phyloP scores from a whole-genome alignment of 2,113 vertebrate species.

The Eurypyga helias region DNA sequence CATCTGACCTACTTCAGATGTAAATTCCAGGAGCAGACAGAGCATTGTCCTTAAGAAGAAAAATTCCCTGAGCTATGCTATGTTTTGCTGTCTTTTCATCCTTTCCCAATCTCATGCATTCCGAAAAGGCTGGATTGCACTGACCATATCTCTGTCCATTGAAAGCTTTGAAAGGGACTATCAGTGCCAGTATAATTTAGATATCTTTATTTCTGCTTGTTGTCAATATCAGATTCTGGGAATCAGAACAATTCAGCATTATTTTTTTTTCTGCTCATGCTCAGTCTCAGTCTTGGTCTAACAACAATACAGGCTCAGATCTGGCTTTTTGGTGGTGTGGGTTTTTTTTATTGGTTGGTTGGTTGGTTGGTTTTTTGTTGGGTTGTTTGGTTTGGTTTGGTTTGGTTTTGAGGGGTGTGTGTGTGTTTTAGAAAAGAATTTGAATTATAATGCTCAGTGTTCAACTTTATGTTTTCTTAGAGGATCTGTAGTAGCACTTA shows the following conservation, averaged over 20 bases:
- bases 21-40: background rate
- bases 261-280: background rate
- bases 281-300: rapidly evolving
- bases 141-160: background rate
- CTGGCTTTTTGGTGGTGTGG: too few relatives aligned
- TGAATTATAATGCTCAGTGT: background rate
- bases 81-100: background rate
- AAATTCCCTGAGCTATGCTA: background rate
- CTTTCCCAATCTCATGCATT: background rate
- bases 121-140: background rate
- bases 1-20: background rate
- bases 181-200: background rate
- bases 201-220: background rate
- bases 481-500: background rate
- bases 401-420: too few relatives aligned
- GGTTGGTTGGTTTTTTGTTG: too few relatives aligned
- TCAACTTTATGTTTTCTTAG: background rate
- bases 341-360: too few relatives aligned
- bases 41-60: background rate
- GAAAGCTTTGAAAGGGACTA: background rate
- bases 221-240: background rate
- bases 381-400: too few relatives aligned
- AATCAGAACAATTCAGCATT: background rate
- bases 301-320: background rate
- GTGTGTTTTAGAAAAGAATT: background rate